Conservation (phyloP, 2,113 vertebrate genomes). For the Morone saxatilis region DNA sequence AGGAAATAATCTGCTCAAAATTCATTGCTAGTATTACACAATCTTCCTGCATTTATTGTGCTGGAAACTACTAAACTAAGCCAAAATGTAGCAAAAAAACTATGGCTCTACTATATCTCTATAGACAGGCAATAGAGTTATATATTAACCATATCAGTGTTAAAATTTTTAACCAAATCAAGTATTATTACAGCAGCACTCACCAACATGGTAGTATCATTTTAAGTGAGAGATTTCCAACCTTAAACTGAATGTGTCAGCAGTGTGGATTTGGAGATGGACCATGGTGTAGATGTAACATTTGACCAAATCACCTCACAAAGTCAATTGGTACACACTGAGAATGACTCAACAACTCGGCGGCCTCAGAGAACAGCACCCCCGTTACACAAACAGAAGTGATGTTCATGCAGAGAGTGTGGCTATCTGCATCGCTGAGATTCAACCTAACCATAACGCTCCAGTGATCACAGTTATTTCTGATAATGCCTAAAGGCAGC, state of each 20-base stretch:
- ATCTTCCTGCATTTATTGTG: no score
- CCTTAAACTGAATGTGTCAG: not conserved
- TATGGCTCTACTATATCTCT: not conserved
- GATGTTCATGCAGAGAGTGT: not conserved
- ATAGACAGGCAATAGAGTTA: not conserved
- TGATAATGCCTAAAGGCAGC: conserved; percentile 21
- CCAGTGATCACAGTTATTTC: conserved; percentile 31
- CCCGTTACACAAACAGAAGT: not conserved
- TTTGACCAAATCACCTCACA: not conserved
- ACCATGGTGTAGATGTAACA: not conserved
- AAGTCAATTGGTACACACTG: not conserved
- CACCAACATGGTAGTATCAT: not conserved
- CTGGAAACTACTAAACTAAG: no score
- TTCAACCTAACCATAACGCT: conserved; percentile 6
- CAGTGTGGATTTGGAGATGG: not conserved
- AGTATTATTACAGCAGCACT: not conserved
- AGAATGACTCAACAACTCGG: not conserved
- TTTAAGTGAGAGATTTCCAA: not conserved
- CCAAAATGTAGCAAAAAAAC: not conserved
- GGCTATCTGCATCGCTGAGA: conserved; percentile 8
- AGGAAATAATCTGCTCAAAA: no score
- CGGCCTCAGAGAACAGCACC: not conserved
- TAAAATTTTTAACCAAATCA: no score
- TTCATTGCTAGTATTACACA: no score
- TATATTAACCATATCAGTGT: not conserved